Evolutionary conservation across 2,888 invertebrate species (phyloP).

Genomic region (Lepeophtheirus nordmannii): DNA sequence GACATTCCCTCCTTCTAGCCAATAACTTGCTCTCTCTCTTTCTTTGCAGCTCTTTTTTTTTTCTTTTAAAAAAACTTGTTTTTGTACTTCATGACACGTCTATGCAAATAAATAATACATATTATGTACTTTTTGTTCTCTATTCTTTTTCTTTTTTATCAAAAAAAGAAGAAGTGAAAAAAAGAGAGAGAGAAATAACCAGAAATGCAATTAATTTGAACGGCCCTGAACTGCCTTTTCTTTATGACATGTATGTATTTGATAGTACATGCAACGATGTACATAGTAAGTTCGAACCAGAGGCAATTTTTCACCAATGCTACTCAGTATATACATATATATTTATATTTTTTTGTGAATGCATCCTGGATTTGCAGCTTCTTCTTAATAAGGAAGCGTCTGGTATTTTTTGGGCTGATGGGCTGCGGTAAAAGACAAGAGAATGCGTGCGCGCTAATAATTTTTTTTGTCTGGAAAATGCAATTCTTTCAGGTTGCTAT

Average conservation of each 20-base stretch:
- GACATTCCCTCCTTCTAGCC: too few relatives aligned
- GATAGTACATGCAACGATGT: neutral
- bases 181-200: neutral
- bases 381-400: slow-evolving; percentile 2
- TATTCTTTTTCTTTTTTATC: too few relatives aligned
- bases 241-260: neutral
- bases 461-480: neutral
- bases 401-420: neutral
- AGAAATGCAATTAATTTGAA: neutral
- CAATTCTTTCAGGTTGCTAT: slow-evolving; percentile 6
- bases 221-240: neutral
- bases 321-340: neutral
- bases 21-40: too few relatives aligned
- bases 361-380: slow-evolving; percentile 5
- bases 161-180: neutral
- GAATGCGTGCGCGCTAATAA: slow-evolving; percentile 4
- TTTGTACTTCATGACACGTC: too few relatives aligned
- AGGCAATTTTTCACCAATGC: too few relatives aligned
- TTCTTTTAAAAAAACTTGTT: too few relatives aligned
- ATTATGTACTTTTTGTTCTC: too few relatives aligned
- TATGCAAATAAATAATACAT: too few relatives aligned
- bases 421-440: neutral
- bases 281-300: too few relatives aligned
- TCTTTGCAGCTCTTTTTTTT: too few relatives aligned
- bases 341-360: slow-evolving; percentile 1